Conservation (phyloP, 2,113 vertebrate genomes). For the Myrmophylax atrothorax region DNA sequence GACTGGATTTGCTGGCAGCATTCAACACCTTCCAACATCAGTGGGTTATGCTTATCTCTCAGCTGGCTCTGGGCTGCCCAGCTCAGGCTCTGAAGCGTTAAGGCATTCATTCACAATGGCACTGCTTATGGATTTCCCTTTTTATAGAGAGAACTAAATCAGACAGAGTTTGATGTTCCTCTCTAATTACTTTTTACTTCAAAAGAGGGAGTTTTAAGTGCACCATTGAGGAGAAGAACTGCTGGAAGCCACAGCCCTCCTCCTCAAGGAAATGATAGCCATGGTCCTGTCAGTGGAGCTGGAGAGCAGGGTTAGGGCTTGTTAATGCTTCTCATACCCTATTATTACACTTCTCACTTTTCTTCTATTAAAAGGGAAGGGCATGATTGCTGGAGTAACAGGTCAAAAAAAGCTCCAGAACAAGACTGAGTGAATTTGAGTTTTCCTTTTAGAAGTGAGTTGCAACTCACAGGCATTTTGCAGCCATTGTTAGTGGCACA, state of each 20-base stretch:
- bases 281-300: neutral
- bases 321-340: neutral
- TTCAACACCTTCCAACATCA: neutral
- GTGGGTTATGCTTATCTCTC: neutral
- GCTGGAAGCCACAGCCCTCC: neutral
- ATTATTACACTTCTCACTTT: neutral
- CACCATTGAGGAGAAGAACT: neutral
- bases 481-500: neutral
- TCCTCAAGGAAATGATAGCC: accelerated
- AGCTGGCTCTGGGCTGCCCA: neutral
- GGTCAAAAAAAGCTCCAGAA: neutral
- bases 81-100: neutral
- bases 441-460: neutral
- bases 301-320: neutral
- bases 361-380: neutral
- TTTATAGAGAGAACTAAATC: neutral
- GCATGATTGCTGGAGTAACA: neutral
- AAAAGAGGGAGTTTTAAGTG: neutral
- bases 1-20: neutral
- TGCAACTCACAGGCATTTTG: neutral
- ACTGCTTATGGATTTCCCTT: neutral
- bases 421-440: neutral
- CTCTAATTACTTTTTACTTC: neutral
- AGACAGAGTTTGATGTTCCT: neutral
- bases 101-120: neutral